phyloP scores from a whole-genome alignment of 2,113 vertebrate genomes.

The Pelecanus crispus region DNA sequence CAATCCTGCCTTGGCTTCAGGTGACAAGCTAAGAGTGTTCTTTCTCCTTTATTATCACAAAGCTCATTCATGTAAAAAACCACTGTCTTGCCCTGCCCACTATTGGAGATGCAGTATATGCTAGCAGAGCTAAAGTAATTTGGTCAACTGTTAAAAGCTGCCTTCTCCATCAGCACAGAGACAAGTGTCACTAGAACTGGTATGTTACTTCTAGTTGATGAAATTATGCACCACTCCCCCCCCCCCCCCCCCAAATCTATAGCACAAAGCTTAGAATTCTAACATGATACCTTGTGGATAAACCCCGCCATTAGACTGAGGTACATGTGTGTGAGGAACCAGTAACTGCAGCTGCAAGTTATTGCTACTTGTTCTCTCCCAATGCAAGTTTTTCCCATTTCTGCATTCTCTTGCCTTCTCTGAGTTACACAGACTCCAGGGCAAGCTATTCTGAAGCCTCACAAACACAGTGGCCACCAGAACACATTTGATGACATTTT shows the following conservation, averaged over 20 bases:
- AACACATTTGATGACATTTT: neutral
- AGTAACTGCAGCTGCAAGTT: neutral
- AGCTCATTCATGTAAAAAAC: neutral
- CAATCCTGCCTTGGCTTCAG: neutral
- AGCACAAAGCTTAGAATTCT: neutral
- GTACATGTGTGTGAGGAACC: neutral
- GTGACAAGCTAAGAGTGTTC: neutral
- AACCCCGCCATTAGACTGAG: neutral
- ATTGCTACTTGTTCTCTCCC: slow-evolving; percentile 15
- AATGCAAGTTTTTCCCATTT: neutral
- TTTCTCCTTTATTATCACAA: neutral
- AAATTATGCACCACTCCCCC: too few relatives aligned
- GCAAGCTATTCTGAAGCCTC: neutral
- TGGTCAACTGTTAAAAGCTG: neutral
- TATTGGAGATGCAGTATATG: neutral
- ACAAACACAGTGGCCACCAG: neutral
- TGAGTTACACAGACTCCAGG: neutral
- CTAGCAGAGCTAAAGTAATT: neutral
- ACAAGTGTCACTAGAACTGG: neutral
- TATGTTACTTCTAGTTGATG: neutral
- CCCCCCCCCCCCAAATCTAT: too few relatives aligned
- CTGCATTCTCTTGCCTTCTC: neutral
- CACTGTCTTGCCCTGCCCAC: neutral
- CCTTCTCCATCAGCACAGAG: neutral
- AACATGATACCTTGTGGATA: neutral